Evolutionary conservation across 2,113 vertebrate genomes (phyloP).

Genomic region (Trachemys scripta): DNA sequence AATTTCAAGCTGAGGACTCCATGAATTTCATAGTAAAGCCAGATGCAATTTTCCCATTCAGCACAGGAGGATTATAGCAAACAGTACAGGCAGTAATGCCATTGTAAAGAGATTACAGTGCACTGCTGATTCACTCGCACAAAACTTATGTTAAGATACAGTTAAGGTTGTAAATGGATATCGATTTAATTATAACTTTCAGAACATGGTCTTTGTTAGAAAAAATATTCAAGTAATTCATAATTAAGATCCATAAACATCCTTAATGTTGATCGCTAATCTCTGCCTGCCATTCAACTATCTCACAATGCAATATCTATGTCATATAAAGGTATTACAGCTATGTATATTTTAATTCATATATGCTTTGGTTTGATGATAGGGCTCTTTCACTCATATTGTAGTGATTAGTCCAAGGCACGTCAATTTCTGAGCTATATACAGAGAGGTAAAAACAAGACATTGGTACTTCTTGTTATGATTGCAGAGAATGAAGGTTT

Average conservation of each 20-base stretch:
- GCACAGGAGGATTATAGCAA: background rate
- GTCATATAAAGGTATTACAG: accelerated
- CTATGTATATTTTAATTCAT: background rate
- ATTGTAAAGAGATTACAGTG: background rate
- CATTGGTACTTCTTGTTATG: background rate
- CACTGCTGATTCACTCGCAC: background rate
- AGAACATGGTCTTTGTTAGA: background rate
- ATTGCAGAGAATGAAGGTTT: background rate
- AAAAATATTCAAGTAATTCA: background rate
- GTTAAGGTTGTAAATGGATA: background rate
- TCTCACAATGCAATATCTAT: background rate
- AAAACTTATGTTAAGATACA: background rate
- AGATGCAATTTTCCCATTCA: slow-evolving; percentile 30
- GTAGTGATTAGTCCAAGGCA: background rate
- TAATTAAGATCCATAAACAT: background rate
- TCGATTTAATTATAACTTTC: slow-evolving; percentile 25
- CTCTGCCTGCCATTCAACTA: background rate
- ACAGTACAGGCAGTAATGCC: background rate
- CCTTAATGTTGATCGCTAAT: background rate
- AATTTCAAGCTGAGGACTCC: slow-evolving; percentile 43
- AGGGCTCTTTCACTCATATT: background rate
- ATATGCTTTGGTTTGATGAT: background rate
- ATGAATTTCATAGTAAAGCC: slow-evolving; percentile 48
- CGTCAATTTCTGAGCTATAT: background rate
- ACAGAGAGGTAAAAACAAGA: background rate